A percentile compares a stretch with the other conserved stretches of the same genome.
Evolutionary conservation across 2,888 invertebrate genomes (phyloP).

Genomic region (Mimumesa dahlbomi): DNA sequence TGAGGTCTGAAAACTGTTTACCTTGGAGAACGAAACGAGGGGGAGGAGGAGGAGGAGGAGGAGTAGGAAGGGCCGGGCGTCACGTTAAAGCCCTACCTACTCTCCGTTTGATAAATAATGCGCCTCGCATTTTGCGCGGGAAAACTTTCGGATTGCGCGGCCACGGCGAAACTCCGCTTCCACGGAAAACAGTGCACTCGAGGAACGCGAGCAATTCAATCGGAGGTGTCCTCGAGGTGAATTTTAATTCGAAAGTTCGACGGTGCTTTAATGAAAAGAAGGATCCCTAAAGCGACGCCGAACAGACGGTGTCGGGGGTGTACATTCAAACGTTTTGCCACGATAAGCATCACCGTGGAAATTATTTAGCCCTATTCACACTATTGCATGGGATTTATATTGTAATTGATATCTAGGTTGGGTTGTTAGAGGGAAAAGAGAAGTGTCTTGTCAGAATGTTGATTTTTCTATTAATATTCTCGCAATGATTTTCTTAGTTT

Average conservation of each 20-base stretch:
- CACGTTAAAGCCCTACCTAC: slow-evolving; percentile 58
- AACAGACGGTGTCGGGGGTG: too few species aligned
- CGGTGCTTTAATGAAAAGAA: slow-evolving; percentile 47
- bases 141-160: slow-evolving; percentile 59
- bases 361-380: too few species aligned
- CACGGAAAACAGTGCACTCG: background rate
- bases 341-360: too few species aligned
- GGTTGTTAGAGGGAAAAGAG: too few species aligned
- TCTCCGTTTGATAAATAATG: slow-evolving; percentile 76
- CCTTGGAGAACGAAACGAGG: slow-evolving; percentile 47
- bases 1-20: slow-evolving; percentile 64
- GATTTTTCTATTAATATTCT: too few species aligned
- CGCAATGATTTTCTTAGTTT: too few species aligned
- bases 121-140: slow-evolving; percentile 69
- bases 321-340: slow-evolving; percentile 5
- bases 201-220: slow-evolving; percentile 41
- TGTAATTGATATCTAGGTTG: too few species aligned
- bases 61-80: slow-evolving; percentile 11
- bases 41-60: slow-evolving; percentile 36
- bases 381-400: too few species aligned
- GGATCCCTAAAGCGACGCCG: background rate
- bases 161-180: background rate
- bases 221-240: slow-evolving; percentile 34
- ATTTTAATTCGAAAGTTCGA: slow-evolving; percentile 50
- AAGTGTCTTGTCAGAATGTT: too few species aligned